Evolutionary conservation across 2,888 invertebrate genomes (phyloP).

Genomic region (Hylaea fasciaria): DNA sequence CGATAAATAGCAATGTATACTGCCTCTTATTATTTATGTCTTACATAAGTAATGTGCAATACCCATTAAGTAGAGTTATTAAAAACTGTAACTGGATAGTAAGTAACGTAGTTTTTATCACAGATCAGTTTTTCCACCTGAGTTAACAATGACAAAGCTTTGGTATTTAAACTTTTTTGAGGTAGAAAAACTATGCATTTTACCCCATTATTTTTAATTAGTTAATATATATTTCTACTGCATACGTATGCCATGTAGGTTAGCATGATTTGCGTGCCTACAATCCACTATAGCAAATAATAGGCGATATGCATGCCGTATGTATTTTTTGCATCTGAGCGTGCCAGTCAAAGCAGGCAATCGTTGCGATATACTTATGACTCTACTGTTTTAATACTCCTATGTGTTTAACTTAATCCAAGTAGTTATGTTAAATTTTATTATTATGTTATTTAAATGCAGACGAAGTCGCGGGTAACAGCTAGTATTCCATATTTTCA

Average conservation of each 20-base stretch:
- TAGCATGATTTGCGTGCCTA: constrained; percentile 37
- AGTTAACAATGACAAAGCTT: too few relatives aligned
- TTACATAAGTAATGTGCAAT: too few relatives aligned
- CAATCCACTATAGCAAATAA: constrained; percentile 35
- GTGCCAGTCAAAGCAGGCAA: constrained; percentile 17
- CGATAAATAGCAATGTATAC: too few relatives aligned
- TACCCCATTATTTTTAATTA: constrained; percentile 20
- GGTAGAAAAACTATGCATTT: constrained; percentile 14
- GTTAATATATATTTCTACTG: constrained; percentile 23
- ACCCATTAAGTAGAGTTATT: too few relatives aligned
- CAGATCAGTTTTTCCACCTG: too few relatives aligned
- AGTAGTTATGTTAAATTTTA: constrained; percentile 13
- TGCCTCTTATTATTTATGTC: too few relatives aligned
- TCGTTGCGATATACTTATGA: constrained; percentile 9
- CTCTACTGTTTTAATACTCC: constrained; percentile 19
- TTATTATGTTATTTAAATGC: too few relatives aligned
- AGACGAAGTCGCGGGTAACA: too few relatives aligned
- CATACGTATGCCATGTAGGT: constrained; percentile 22
- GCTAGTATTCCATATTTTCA: too few relatives aligned
- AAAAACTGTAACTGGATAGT: too few relatives aligned
- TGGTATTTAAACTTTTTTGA: too few relatives aligned
- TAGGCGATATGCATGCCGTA: constrained; percentile 30
- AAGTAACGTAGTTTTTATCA: too few relatives aligned
- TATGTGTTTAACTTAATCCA: constrained; percentile 18
- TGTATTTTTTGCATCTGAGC: constrained; percentile 30